Percentiles rank a stretch among this genome's conserved stretches.
Conservation (phyloP, 2,113 vertebrate genomes). For the Rynchops niger region DNA sequence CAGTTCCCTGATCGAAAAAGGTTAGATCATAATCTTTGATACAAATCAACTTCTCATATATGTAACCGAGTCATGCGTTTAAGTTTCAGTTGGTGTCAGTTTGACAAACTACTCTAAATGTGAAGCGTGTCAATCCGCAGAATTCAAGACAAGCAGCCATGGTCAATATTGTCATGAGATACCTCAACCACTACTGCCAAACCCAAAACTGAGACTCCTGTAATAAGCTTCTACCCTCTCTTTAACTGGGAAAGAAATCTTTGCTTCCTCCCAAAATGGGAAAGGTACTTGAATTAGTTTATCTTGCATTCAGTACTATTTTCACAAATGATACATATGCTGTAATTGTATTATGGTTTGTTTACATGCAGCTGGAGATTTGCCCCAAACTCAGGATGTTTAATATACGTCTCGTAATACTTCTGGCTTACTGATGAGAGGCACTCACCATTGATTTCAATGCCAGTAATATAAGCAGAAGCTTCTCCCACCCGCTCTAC, state of each 20-base stretch:
- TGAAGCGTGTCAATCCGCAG: background rate
- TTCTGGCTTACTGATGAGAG: background rate
- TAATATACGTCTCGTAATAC: background rate
- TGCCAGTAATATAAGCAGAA: background rate
- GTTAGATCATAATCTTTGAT: background rate
- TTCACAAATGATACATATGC: background rate
- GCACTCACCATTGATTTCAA: background rate
- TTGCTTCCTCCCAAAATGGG: background rate
- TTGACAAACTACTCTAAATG: background rate
- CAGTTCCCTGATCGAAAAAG: background rate
- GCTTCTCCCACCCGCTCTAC: accelerated
- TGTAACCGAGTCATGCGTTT: background rate
- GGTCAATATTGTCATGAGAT: background rate
- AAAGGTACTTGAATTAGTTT: background rate
- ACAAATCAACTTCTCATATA: background rate
- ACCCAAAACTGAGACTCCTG: too few species aligned
- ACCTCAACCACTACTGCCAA: background rate
- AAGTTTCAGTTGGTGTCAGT: background rate
- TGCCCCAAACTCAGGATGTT: background rate
- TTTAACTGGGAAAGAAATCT: background rate
- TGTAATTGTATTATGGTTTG: background rate
- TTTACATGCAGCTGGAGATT: background rate
- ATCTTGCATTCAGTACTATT: background rate
- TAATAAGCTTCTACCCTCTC: background rate
- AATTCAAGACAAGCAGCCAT: background rate